Evolutionary conservation across 2,113 vertebrate genomes (phyloP).

Genomic region (Charina bottae): DNA sequence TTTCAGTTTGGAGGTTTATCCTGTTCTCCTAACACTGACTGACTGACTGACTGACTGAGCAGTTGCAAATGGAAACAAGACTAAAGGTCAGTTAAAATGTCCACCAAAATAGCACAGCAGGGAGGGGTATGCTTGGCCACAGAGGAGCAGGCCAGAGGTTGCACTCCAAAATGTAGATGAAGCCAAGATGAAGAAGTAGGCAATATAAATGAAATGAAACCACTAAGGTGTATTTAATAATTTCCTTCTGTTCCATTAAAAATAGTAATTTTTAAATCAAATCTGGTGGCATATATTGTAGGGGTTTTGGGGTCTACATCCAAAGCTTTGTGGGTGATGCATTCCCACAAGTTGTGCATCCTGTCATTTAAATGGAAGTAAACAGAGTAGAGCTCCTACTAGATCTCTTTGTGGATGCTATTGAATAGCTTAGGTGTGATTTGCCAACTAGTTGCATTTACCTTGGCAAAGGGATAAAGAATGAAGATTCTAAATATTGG

Average conservation of each 20-base stretch:
- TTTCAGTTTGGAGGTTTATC: neutral
- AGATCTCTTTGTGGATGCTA: neutral
- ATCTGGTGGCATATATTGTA: neutral
- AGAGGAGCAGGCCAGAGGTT: neutral
- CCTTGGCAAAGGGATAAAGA: neutral
- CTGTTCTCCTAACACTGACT: neutral
- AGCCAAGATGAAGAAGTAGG: neutral
- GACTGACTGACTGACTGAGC: neutral
- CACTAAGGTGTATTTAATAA: neutral
- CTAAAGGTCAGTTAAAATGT: neutral
- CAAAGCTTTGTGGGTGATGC: neutral
- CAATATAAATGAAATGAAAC: neutral
- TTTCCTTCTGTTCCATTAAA: neutral
- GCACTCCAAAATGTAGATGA: neutral
- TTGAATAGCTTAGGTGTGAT: neutral
- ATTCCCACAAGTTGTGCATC: neutral
- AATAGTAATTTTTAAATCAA: neutral
- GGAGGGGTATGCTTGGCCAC: neutral
- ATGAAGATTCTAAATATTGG: neutral
- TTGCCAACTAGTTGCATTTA: neutral
- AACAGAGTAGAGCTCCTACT: neutral
- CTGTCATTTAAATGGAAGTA: neutral
- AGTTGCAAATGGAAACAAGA: neutral
- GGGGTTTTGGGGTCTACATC: neutral
- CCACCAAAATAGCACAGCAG: neutral